These are phyloP conservation scores for Drosophila sturtevanti DNA, from an alignment of 1,140 invertebrate genomes.

Conservation along the genomic window DNA sequence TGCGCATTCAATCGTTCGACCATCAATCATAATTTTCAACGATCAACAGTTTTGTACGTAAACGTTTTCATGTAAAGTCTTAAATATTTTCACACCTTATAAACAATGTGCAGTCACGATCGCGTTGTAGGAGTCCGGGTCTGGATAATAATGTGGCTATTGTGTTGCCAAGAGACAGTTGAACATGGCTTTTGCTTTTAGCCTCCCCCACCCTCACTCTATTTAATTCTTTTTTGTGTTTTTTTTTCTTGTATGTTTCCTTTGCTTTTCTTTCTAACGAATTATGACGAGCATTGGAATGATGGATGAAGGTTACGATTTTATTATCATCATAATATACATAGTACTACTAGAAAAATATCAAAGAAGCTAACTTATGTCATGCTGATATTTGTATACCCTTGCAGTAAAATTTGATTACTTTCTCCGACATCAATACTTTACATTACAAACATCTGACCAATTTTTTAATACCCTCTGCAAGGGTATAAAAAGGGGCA, in stretches of 20 bases:
- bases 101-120: slow-evolving; percentile 81
- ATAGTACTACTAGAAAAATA: not conserved
- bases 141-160: slow-evolving; percentile 71
- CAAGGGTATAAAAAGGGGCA: slow-evolving; percentile 14
- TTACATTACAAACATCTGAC: too few species aligned
- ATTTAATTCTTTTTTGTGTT: not conserved
- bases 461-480: too few species aligned
- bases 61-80: slow-evolving; percentile 79
- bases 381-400: too few species aligned
- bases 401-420: too few species aligned
- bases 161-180: slow-evolving; percentile 70
- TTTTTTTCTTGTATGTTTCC: slow-evolving; percentile 18
- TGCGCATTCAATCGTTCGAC: slow-evolving; percentile 66
- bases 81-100: slow-evolving; percentile 83
- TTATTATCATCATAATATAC: slow-evolving; percentile 40
- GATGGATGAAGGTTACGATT: slow-evolving; percentile 73
- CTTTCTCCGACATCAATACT: too few species aligned
- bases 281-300: slow-evolving; percentile 69
- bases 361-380: too few species aligned
- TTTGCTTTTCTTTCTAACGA: slow-evolving; percentile 66
- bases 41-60: slow-evolving; percentile 82
- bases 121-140: slow-evolving; percentile 42
- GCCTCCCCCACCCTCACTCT: not conserved
- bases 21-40: slow-evolving; percentile 83
- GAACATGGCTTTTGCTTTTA: slow-evolving; percentile 46